phyloP scores from a whole-genome alignment of 2,797 vertebrate species.

The Mastacembelus armatus region DNA sequence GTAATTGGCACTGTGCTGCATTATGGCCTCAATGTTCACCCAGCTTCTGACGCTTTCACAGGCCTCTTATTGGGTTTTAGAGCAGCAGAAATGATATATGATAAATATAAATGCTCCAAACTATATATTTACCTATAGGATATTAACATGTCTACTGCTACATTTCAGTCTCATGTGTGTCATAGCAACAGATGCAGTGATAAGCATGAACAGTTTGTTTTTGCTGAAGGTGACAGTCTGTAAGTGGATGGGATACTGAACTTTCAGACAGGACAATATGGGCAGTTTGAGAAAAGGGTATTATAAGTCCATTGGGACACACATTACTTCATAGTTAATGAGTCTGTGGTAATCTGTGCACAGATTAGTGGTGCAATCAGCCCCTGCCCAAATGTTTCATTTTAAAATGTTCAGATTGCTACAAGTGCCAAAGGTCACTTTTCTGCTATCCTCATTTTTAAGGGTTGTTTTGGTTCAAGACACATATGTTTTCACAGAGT shows the following conservation, averaged over 20 bases:
- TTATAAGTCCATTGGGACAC: constrained; percentile 66
- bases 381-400: constrained; percentile 60
- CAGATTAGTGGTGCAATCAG: constrained; percentile 76
- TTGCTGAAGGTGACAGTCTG: neutral
- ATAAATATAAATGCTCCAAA: neutral
- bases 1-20: constrained; percentile 31
- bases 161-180: neutral
- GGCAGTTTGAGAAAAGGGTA: constrained; percentile 56
- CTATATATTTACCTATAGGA: neutral
- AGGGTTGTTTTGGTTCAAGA: neutral
- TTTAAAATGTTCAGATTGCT: constrained; percentile 55
- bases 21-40: constrained; percentile 15
- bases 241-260: neutral
- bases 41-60: neutral
- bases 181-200: constrained; percentile 17
- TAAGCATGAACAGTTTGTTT: neutral
- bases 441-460: constrained; percentile 17
- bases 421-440: constrained; percentile 28
- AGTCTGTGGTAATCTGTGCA: constrained; percentile 73
- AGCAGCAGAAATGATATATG: neutral
- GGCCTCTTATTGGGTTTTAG: constrained; percentile 6
- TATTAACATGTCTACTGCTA: neutral
- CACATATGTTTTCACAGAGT: too few species aligned
- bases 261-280: constrained; percentile 41
- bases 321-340: constrained; percentile 71